Percentiles rank a stretch among this genome's conserved stretches.
Conservation (phyloP, 2,113 vertebrate genomes). For the Urocitellus parryii region DNA sequence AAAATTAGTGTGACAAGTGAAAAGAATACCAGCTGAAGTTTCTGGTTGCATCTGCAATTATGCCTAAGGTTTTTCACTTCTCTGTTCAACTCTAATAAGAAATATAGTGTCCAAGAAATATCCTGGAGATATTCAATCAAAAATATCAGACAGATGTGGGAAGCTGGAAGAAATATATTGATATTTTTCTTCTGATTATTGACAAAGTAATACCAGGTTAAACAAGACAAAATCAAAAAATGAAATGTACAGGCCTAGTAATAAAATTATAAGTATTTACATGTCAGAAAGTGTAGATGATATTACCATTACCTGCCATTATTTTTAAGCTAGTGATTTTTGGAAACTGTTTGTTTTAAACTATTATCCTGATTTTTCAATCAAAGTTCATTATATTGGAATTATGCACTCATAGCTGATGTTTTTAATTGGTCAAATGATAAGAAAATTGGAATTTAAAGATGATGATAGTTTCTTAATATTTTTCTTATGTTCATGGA, state of each 20-base stretch:
- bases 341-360: background rate
- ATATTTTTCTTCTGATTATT: background rate
- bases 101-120: background rate
- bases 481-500: slow-evolving; percentile 40
- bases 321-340: background rate
- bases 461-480: background rate
- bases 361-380: background rate
- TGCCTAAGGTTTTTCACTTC: background rate
- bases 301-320: background rate
- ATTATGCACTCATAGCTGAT: background rate
- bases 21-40: background rate
- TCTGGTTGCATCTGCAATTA: background rate
- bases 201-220: background rate
- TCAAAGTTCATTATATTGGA: background rate
- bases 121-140: background rate
- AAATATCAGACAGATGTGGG: background rate
- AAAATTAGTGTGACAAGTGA: background rate
- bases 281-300: background rate
- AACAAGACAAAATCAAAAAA: background rate
- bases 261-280: background rate
- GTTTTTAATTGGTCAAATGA: slow-evolving; percentile 23
- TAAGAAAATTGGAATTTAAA: slow-evolving; percentile 19
- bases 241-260: background rate
- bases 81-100: background rate
- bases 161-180: background rate